phyloP scores from a whole-genome alignment of 1,140 invertebrate species.

The Orussus abietinus region DNA sequence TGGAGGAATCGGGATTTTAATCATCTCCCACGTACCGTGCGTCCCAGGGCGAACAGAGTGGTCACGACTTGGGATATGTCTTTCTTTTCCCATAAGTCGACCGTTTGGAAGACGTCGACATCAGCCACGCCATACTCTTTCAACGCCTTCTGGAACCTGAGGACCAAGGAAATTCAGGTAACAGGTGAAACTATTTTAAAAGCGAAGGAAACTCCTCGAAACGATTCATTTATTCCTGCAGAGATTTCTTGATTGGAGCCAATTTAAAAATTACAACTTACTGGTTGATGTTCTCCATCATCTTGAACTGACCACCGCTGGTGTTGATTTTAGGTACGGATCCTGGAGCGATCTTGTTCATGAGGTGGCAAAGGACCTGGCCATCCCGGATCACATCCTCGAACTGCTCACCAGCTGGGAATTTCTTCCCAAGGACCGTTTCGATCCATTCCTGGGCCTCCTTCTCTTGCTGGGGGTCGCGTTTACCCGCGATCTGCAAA shows the following conservation, averaged over 20 bases:
- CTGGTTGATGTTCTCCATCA: conserved; percentile 92
- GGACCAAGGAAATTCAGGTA: not conserved
- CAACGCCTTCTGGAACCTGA: conserved; percentile 85
- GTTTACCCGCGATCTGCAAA: conserved; percentile 74
- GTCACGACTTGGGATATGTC: conserved; percentile 86
- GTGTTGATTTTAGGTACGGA: conserved; percentile 80
- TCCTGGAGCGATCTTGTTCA: conserved; percentile 83
- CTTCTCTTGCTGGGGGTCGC: conserved; percentile 76
- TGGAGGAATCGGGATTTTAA: conserved; percentile 7
- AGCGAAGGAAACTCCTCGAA: not conserved
- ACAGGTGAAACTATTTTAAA: conserved; percentile 16
- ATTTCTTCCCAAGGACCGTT: conserved; percentile 72
- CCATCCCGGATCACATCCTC: conserved; percentile 82
- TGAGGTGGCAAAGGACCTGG: conserved; percentile 74
- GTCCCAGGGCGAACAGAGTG: conserved; percentile 83
- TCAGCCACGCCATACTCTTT: conserved; percentile 84
- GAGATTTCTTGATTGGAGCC: too few relatives aligned
- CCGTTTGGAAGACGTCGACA: conserved; percentile 90
- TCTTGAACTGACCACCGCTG: conserved; percentile 84
- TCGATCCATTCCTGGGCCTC: conserved; percentile 90
- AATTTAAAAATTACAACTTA: conserved; percentile 57
- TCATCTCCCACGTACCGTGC: conserved; percentile 63
- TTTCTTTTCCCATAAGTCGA: conserved; percentile 90
- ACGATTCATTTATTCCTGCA: too few relatives aligned
- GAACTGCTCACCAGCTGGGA: conserved; percentile 62